phyloP scores from a whole-genome alignment of 2,113 vertebrate species.

The Tauraco erythrolophus region DNA sequence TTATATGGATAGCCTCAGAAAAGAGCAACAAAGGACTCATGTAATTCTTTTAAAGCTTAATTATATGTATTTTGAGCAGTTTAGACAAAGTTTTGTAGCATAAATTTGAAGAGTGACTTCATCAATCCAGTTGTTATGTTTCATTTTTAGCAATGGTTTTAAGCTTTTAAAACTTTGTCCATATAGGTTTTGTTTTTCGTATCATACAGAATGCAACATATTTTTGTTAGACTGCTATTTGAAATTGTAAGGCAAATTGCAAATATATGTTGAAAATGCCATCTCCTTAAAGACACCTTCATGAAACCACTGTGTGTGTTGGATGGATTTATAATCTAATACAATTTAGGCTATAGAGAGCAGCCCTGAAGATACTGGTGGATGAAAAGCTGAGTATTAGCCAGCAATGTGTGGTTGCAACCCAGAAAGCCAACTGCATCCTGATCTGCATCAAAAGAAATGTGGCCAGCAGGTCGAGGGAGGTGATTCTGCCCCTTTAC shows the following conservation, averaged over 20 bases:
- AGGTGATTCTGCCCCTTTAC: neutral
- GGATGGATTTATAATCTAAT: neutral
- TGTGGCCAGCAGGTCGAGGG: rapidly evolving
- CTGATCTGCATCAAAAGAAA: neutral
- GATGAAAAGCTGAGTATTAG: neutral
- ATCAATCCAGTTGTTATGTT: neutral
- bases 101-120: neutral
- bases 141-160: neutral
- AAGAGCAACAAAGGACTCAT: neutral
- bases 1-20: neutral
- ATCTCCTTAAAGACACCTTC: neutral
- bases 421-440: neutral
- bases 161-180: neutral
- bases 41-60: neutral
- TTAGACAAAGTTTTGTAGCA: neutral
- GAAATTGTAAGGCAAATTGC: neutral
- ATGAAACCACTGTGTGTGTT: neutral
- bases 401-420: rapidly evolving
- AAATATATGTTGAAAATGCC: neutral
- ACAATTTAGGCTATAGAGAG: neutral
- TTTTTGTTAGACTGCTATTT: neutral
- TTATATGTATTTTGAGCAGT: neutral
- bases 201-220: neutral
- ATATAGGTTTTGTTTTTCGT: neutral
- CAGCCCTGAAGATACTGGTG: neutral